Conservation (phyloP, 2,797 vertebrate genomes). For the Discoglossus pictus region DNA sequence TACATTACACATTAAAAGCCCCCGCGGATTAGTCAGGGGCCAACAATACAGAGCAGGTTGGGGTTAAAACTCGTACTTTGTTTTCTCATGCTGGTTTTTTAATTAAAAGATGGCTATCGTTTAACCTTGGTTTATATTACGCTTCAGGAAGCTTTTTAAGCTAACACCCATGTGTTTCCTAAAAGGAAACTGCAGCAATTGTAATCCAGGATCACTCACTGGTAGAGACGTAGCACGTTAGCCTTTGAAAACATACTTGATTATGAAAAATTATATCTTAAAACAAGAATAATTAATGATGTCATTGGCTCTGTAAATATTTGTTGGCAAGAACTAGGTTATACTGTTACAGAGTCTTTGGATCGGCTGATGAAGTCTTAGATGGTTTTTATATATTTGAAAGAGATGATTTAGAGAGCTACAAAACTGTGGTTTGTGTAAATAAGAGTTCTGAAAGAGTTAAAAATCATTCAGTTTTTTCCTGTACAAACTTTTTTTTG, state of each 20-base stretch:
- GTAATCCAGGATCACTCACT: conserved; percentile 37
- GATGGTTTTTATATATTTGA: too few species aligned
- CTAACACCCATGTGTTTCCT: conserved; percentile 47
- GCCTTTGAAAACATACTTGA: conserved; percentile 13
- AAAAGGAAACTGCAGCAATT: conserved; percentile 43
- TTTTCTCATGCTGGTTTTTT: conserved; percentile 44
- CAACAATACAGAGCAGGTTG: conserved; percentile 27
- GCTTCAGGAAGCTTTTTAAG: conserved; percentile 42
- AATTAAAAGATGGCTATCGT: conserved; percentile 46
- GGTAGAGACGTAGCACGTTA: conserved; percentile 25
- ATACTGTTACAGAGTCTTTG: too few species aligned
- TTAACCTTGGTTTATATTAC: conserved; percentile 47
- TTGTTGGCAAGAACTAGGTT: too few species aligned
- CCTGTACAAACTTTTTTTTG: too few species aligned
- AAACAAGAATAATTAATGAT: conserved; percentile 16
- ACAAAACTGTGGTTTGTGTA: too few species aligned
- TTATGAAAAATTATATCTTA: conserved; percentile 17
- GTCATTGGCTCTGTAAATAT: background rate
- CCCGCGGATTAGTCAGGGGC: conserved; percentile 11
- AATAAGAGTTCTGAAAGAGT: too few species aligned
- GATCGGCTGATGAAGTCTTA: too few species aligned
- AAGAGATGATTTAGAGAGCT: too few species aligned
- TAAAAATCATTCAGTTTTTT: too few species aligned
- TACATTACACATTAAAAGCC: conserved; percentile 11
- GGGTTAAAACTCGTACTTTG: conserved; percentile 36